A percentile compares a stretch with the other conserved stretches of the same genome.
These are phyloP conservation scores for Drosophila sp. DNA, from an alignment of 1,140 invertebrate genomes.

Conservation along the genomic window DNA sequence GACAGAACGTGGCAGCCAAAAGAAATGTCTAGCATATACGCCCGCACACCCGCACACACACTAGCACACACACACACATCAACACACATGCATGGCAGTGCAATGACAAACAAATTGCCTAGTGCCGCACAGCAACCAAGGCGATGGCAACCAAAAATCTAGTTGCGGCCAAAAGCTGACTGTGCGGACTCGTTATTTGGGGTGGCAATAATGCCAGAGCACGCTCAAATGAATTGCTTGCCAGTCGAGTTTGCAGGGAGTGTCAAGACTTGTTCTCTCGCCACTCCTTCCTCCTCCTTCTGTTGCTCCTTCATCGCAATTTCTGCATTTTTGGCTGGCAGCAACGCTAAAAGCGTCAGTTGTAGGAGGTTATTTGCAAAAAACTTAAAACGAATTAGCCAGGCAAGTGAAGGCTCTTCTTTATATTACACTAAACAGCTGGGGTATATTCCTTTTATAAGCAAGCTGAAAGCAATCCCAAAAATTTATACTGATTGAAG, in stretches of 20 bases:
- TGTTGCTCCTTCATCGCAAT: neutral
- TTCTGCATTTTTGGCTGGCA: constrained; percentile 3
- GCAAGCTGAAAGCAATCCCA: too few relatives aligned
- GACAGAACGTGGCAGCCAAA: constrained; percentile 64
- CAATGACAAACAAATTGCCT: constrained; percentile 81
- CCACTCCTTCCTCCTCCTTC: neutral
- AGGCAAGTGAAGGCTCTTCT: constrained; percentile 33
- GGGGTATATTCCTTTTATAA: too few relatives aligned
- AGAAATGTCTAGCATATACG: constrained; percentile 52
- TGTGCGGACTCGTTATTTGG: constrained; percentile 26
- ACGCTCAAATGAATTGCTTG: constrained; percentile 69
- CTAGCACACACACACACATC: constrained; percentile 35
- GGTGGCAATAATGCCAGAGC: constrained; percentile 45
- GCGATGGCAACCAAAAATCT: constrained; percentile 71
- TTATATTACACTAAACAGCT: too few relatives aligned
- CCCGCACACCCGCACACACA: constrained; percentile 16
- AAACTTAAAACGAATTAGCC: constrained; percentile 66
- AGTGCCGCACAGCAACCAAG: constrained; percentile 44
- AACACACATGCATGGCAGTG: constrained; percentile 22
- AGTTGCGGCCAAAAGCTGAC: constrained; percentile 63
- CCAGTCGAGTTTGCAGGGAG: constrained; percentile 12
- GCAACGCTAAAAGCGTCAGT: constrained; percentile 54
- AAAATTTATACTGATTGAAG: too few relatives aligned
- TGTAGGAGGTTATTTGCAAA: constrained; percentile 61
- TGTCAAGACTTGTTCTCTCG: constrained; percentile 35